These are phyloP conservation scores for Dinocampus coccinellae DNA, from an alignment of 2,888 invertebrate genomes.

Conservation along the genomic window DNA sequence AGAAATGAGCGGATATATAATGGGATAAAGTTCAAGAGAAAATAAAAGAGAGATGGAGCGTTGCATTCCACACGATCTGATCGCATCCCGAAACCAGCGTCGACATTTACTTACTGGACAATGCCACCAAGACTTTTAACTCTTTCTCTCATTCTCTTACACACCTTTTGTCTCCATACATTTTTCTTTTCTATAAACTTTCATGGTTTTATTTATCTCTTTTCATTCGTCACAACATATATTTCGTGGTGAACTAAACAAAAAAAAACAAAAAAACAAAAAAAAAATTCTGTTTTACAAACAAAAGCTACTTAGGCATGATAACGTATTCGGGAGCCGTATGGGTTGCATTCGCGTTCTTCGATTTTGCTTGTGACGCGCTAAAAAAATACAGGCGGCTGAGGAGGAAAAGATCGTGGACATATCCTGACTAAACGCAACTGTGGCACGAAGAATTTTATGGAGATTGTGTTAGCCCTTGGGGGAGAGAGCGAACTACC, in stretches of 20 bases:
- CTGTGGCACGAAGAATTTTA: slow-evolving; percentile 11
- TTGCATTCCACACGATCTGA: slow-evolving; percentile 43
- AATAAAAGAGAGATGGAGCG: slow-evolving; percentile 35
- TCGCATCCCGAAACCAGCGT: slow-evolving; percentile 36
- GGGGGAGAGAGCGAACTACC: neutral
- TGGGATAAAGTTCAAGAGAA: slow-evolving; percentile 8
- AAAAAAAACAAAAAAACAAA: too few relatives aligned
- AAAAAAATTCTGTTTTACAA: slow-evolving; percentile 51
- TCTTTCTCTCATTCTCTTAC: slow-evolving; percentile 9
- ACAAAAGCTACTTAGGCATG: slow-evolving; percentile 56
- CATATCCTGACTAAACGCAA: slow-evolving; percentile 44
- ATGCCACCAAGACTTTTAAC: slow-evolving; percentile 20
- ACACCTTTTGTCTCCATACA: neutral
- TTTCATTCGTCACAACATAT: slow-evolving; percentile 14
- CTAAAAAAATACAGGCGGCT: slow-evolving; percentile 43
- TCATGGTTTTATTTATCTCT: neutral
- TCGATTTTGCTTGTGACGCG: slow-evolving; percentile 2
- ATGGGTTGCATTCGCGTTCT: slow-evolving; percentile 22
- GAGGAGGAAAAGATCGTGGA: slow-evolving; percentile 33
- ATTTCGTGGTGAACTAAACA: neutral
- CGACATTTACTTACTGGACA: slow-evolving; percentile 27
- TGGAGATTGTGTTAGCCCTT: neutral
- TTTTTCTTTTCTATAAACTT: slow-evolving; percentile 14
- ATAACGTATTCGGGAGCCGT: slow-evolving; percentile 54
- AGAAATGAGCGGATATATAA: slow-evolving; percentile 34